phyloP scores from a whole-genome alignment of 2,113 vertebrate genomes.

The Tautogolabrus adspersus region DNA sequence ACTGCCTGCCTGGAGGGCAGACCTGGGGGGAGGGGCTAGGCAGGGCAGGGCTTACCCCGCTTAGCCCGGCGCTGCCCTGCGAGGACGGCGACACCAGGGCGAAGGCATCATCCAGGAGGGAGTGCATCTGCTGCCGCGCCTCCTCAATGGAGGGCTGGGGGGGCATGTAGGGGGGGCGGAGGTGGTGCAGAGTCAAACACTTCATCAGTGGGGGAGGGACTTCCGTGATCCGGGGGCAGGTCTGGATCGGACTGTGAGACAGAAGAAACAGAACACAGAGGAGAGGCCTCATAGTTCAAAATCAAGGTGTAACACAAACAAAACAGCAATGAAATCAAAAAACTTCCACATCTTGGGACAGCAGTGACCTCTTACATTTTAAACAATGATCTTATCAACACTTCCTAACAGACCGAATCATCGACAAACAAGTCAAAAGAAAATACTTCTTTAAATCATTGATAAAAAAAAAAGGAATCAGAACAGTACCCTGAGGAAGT shows the following conservation, averaged over 20 bases:
- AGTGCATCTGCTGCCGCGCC: conserved; percentile 98
- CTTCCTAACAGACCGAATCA: too few relatives aligned
- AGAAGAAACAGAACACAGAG: not conserved
- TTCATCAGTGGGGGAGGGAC: conserved; percentile 87
- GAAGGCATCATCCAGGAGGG: conserved; percentile 95
- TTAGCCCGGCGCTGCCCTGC: conserved; percentile 80
- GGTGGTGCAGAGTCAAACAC: conserved; percentile 83
- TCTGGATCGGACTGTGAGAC: conserved; percentile 91
- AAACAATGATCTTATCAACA: too few relatives aligned
- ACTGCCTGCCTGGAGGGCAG: conserved; percentile 76
- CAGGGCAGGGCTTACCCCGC: conserved; percentile 73
- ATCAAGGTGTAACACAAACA: too few relatives aligned
- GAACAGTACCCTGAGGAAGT: too few relatives aligned
- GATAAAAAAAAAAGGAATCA: too few relatives aligned
- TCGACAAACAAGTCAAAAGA: too few relatives aligned
- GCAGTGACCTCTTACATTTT: too few relatives aligned
- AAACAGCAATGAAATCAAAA: not conserved
- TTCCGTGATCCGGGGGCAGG: conserved; percentile 87
- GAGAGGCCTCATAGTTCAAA: too few relatives aligned
- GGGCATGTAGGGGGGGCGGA: conserved; percentile 89
- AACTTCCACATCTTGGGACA: too few relatives aligned
- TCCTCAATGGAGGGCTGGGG: conserved; percentile 97
- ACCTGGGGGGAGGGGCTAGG: conserved; percentile 81
- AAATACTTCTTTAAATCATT: too few relatives aligned
- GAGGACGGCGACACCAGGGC: conserved; percentile 94